A percentile compares a stretch with the other conserved stretches of the same genome.
These are phyloP conservation scores for Epirrhoe alternata DNA, from an alignment of 2,888 invertebrate genomes.

Conservation along the genomic window DNA sequence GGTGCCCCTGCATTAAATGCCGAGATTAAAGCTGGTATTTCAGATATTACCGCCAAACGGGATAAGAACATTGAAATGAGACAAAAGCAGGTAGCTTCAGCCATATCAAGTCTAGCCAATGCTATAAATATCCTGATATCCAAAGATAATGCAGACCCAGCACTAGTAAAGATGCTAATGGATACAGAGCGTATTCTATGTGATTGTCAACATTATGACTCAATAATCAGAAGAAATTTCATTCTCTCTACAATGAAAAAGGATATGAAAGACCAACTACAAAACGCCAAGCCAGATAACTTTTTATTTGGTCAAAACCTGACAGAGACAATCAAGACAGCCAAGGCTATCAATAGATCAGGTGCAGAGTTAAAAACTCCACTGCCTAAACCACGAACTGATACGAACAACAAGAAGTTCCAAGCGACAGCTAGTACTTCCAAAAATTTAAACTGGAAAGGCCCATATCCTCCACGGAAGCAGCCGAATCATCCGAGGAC, in stretches of 20 bases:
- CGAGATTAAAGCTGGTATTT: neutral
- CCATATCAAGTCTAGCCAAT: neutral
- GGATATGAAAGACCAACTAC: neutral
- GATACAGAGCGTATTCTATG: neutral
- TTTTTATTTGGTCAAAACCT: neutral
- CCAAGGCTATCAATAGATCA: neutral
- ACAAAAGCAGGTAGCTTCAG: neutral
- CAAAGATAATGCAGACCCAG: neutral
- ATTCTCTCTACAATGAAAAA: neutral
- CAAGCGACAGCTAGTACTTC: neutral
- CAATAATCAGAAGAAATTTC: neutral
- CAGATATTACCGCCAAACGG: neutral
- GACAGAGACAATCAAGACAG: neutral
- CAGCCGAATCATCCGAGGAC: neutral
- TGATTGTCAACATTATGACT: neutral
- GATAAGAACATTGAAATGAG: neutral
- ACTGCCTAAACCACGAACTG: neutral
- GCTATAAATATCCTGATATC: neutral
- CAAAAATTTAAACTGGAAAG: conserved; percentile 1
- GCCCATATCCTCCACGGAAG: neutral
- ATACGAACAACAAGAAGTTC: neutral
- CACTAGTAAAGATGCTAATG: neutral
- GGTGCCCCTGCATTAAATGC: neutral
- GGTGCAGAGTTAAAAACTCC: neutral
- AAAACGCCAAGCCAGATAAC: neutral